Evolutionary conservation across 2,113 vertebrate species (phyloP), one percentile per base, ranked within the genome.

Genomic region (Gopherus evgoodei): DNA sequence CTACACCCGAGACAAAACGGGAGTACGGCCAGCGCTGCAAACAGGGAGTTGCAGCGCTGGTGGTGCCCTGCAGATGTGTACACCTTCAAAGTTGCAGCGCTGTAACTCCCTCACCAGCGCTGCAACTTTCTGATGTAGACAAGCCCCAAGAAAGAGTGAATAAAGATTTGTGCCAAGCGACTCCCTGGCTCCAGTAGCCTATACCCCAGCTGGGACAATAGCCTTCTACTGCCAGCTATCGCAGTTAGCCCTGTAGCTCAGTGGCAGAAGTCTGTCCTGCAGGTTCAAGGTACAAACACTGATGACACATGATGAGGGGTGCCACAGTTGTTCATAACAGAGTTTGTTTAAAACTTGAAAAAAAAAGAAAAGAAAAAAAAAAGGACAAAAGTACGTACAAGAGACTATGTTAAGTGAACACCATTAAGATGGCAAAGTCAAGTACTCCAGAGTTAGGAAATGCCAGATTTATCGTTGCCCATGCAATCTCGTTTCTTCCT

Each of bases 111-210:
- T n/a, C n/a, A n/a, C n/a, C n/a, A n/a, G n/a, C n/a, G n/a, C n/a
- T n/a, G n/a, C n/a, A n/a, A n/a, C n/a, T n/a, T n/a, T n/a, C n/a
- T n/a, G n/a, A n/a, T n/a, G n/a, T n/a, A n/a, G n/a, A n/a, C n/a
- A n/a, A n/a, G n/a, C n/a, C n/a, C n/a, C 49, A 12, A 31, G 44
- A 25, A 94, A 14, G 0, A 0, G 11, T 0, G 6, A 47, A 27
- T 53, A 54, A 6, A 49, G 25, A 47, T 42, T 2, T 81, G 29
- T 35, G 53, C 1, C 27, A 4, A 6, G 56, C 35, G 1, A 17
- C 19, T 22, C 6, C 38, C 13, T 0, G 53, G 38, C 72, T 44
- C 38, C 24, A 38, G 21, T 44, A 6, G 8, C 72, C 38, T 38
- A 11, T 25, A 76, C 16, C 24, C 11, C 24, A 52, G n/a, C 69